phyloP scores from a whole-genome alignment of 2,797 vertebrate species.

The Champsocephalus esox region DNA sequence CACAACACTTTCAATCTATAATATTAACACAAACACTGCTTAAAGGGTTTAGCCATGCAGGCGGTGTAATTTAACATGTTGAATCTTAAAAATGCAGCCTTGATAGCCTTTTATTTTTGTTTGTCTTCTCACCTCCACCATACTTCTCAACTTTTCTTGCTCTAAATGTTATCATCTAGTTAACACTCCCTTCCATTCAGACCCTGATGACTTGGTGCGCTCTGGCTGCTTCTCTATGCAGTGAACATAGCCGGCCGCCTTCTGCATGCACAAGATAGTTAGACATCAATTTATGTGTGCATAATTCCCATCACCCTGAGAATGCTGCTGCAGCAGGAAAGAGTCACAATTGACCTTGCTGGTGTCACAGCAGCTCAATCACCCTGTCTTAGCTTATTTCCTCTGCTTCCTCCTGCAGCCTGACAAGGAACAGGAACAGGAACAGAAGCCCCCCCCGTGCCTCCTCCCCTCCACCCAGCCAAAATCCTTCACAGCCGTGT shows the following conservation, averaged over 20 bases:
- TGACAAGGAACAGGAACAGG: constrained; percentile 48
- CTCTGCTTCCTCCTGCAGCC: constrained; percentile 41
- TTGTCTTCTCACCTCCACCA: neutral
- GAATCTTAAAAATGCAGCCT: constrained; percentile 9
- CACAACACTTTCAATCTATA: constrained; percentile 4
- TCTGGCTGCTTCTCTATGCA: neutral
- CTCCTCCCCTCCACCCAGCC: neutral
- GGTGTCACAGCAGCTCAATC: constrained; percentile 59
- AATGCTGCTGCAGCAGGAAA: constrained; percentile 42
- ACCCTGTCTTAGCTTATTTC: constrained; percentile 43
- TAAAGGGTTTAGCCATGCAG: neutral
- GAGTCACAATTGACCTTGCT: constrained; percentile 66
- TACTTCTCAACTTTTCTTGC: neutral
- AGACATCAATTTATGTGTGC: constrained; percentile 53
- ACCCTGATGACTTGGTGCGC: constrained; percentile 29
- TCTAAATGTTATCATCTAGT: neutral
- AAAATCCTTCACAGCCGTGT: constrained; percentile 51
- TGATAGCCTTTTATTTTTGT: neutral
- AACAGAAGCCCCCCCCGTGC: neutral
- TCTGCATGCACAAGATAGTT: constrained; percentile 21
- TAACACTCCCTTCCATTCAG: constrained; percentile 20
- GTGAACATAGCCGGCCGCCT: neutral
- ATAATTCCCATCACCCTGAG: constrained; percentile 37
- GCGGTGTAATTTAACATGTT: constrained; percentile 20
- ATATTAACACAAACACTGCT: neutral